Conservation (phyloP, 1,140 invertebrate genomes). For the Daktulosphaira vitifoliae region DNA sequence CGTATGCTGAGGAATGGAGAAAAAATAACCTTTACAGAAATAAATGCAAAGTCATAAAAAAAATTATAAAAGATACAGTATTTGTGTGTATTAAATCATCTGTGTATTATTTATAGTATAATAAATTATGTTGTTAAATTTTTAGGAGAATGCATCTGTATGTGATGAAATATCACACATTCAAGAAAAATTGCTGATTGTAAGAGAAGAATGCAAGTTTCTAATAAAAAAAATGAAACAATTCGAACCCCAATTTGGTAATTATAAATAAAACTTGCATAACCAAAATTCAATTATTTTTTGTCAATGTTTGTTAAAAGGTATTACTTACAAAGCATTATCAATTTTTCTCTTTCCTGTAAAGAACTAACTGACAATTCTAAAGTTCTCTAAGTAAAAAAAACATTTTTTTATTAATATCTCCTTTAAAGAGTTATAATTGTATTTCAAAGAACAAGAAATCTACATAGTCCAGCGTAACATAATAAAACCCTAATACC, state of each 20-base stretch:
- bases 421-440: too few species aligned
- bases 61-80: neutral
- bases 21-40: neutral
- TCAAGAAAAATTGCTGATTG: slow-evolving; percentile 63
- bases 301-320: too few species aligned
- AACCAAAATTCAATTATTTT: too few species aligned
- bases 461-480: too few species aligned
- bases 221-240: slow-evolving; percentile 57
- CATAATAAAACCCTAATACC: too few species aligned
- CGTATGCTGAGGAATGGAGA: too few species aligned
- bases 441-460: too few species aligned
- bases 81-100: neutral
- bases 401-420: too few species aligned
- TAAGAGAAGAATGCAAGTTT: slow-evolving; percentile 67
- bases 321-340: too few species aligned
- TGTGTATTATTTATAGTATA: neutral
- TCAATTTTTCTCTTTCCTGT: too few species aligned
- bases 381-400: too few species aligned
- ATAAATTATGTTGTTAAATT: neutral
- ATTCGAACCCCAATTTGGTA: slow-evolving; percentile 50
- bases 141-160: slow-evolving; percentile 67
- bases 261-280: neutral
- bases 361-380: too few species aligned
- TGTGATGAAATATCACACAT: slow-evolving; percentile 70
- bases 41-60: neutral